Base-by-base conservation (phyloP, 2,797 vertebrate species). In the Chloroceryle inda region DNA sequence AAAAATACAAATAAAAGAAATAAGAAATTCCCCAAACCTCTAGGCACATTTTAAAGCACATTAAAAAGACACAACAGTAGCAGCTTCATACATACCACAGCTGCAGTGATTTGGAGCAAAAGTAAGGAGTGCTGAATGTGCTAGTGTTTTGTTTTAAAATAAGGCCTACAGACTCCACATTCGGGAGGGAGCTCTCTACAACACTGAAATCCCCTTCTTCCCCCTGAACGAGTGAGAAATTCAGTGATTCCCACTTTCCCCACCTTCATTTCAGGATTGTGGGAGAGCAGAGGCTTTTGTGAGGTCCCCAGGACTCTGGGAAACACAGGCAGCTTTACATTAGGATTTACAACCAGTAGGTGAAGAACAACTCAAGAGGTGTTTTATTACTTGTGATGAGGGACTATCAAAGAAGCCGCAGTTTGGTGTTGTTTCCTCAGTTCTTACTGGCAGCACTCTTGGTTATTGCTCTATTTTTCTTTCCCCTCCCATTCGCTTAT, bases 1-100 rank as follows among this genome's bases (percentile, higher is more conserved):
- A 94, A 90, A 94, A 88, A 97, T 64, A 96, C 81, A 89, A 94
- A 95, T 86, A 92, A 95, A 93, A 92, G 85, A 97, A 97, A 96
- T 89, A 90, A 94, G 85, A 77, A 91, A 93, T 93, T 89, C 92
- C 96, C 94, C 85, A 96, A 84, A 94, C 82, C 94, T 93, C 96
- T 84, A 87, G 74, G 58, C 85, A 78, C 82, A 85, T 76, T 89
- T 87, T 66, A 71, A 96, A 96, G 31, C 62, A 52, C 82, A 85
- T 92, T 73, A 64, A 92, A 94, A 40, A 45, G 80, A 88, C 9
- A 92, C 37, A 59, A 63, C 90, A 93, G 88, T 88, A 85, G 72
- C 82, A 62, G 94, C 89, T 92, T 94, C 95, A 94, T 84, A 31
- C 94, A 95, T 95, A 94, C 92, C 96, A 56, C 69, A 91, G 92